phyloP scores from a whole-genome alignment of 64 coral and sea anemone species.

The Astreopora myriophthalma region DNA sequence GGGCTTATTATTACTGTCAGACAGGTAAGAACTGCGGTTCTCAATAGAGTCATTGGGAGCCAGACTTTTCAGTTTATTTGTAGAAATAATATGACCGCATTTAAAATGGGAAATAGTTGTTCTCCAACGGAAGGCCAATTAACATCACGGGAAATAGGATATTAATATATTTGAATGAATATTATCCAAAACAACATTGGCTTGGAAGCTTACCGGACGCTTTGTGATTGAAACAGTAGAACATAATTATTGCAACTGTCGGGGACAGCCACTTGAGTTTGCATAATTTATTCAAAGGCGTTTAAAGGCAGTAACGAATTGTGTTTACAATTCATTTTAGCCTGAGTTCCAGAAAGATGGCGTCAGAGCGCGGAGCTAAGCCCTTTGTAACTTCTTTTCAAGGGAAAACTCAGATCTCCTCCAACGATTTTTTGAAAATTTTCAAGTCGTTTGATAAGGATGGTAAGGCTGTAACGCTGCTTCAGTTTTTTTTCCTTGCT shows the following conservation, averaged over 20 bases:
- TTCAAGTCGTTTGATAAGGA: slow-evolving; percentile 38
- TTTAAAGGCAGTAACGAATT: slow-evolving; percentile 3
- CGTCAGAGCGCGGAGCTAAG: background rate
- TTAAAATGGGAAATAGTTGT: background rate
- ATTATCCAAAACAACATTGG: background rate
- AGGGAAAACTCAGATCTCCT: slow-evolving; percentile 9
- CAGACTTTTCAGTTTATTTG: background rate
- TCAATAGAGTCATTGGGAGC: background rate
- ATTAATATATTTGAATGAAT: background rate
- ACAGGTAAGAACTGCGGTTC: background rate
- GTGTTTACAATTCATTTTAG: slow-evolving; percentile 12
- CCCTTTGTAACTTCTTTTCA: slow-evolving; percentile 10
- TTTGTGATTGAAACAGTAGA: background rate
- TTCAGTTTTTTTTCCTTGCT: background rate
- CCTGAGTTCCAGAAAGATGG: background rate
- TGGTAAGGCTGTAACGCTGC: background rate
- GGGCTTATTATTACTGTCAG: background rate
- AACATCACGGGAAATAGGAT: background rate
- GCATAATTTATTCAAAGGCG: slow-evolving; percentile 28
- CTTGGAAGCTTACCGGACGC: background rate
- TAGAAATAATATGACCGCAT: background rate
- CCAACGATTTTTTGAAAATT: slow-evolving; percentile 25
- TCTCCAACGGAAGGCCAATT: background rate
- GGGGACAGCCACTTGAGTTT: background rate
- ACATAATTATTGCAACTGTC: slow-evolving; percentile 24